phyloP scores from a whole-genome alignment of 2,888 invertebrate genomes.

The Colletes collaris region DNA sequence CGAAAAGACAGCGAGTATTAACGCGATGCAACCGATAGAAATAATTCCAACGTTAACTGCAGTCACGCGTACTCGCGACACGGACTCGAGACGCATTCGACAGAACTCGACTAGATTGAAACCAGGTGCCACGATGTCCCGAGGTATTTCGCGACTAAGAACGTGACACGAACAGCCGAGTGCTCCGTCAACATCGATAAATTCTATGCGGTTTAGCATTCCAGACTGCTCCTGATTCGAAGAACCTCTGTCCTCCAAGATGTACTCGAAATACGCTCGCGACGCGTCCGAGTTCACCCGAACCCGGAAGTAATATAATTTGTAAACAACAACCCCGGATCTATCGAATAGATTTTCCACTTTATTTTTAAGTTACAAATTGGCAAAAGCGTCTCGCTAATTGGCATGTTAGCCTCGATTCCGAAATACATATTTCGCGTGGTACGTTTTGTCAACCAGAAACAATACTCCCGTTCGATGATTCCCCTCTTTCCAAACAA shows the following conservation, averaged over 20 bases:
- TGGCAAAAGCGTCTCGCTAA: no score
- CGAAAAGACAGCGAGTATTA: conserved; percentile 41
- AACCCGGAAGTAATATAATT: no score
- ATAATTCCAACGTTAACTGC: conserved; percentile 18
- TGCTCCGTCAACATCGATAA: conserved; percentile 72
- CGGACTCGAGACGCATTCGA: conserved; percentile 3
- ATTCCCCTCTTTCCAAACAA: no score
- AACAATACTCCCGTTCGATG: no score
- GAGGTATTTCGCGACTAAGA: conserved; percentile 47
- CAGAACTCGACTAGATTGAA: conserved; percentile 25
- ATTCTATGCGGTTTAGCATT: conserved; percentile 57
- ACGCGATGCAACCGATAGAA: conserved; percentile 34
- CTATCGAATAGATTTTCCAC: no score
- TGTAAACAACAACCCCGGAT: no score
- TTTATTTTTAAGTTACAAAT: no score
- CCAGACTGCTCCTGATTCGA: conserved; percentile 58
- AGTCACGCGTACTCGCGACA: conserved; percentile 4
- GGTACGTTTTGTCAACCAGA: no score
- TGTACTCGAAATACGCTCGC: not conserved
- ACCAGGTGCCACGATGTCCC: conserved; percentile 38
- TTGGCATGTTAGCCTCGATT: no score
- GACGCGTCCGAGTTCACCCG: conserved; percentile 26
- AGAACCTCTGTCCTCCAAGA: conserved; percentile 42
- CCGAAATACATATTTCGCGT: no score
- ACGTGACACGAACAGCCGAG: conserved; percentile 67